Evolutionary conservation across 2,888 invertebrate genomes (phyloP).

Genomic region (Drosophila mercatorum): DNA sequence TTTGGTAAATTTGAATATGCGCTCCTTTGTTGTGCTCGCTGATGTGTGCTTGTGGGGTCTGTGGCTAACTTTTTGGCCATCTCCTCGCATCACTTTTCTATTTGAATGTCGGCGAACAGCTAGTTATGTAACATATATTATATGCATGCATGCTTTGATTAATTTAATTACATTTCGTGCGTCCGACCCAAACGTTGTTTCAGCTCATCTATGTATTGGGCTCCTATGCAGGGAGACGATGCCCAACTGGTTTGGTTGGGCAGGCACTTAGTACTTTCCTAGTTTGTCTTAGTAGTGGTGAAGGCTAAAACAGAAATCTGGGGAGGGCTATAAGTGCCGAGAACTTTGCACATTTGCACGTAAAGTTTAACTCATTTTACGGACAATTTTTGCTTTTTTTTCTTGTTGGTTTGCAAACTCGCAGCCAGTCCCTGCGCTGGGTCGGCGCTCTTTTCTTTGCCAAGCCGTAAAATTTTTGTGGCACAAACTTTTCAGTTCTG

Average conservation of each 20-base stretch:
- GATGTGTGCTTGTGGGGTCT: constrained; percentile 5
- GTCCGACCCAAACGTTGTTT: constrained; percentile 11
- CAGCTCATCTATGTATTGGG: constrained; percentile 2
- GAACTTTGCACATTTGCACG: constrained; percentile 53
- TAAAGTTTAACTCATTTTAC: constrained; percentile 48
- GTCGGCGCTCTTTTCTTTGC: constrained; percentile 38
- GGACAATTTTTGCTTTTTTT: constrained; percentile 21
- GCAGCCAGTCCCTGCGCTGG: neutral
- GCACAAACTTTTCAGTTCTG: constrained; percentile 51
- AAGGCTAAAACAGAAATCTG: neutral
- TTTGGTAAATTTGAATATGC: constrained; percentile 72
- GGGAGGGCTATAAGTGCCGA: constrained; percentile 22
- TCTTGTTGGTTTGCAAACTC: constrained; percentile 1
- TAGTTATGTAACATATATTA: constrained; percentile 28
- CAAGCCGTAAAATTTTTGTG: constrained; percentile 68
- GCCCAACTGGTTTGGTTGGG: constrained; percentile 18
- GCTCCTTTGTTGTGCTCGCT: constrained; percentile 44
- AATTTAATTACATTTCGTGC: constrained; percentile 60
- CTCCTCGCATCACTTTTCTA: constrained; percentile 41
- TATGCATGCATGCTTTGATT: constrained; percentile 68
- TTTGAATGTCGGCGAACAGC: constrained; percentile 26
- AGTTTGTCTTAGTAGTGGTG: constrained; percentile 1
- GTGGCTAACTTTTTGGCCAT: constrained; percentile 45
- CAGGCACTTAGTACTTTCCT: constrained; percentile 30
- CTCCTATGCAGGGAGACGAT: neutral